Percentiles rank a stretch among this genome's conserved stretches.
phyloP scores from a whole-genome alignment of 2,888 invertebrate species.

The Temnothorax rugatulus region DNA sequence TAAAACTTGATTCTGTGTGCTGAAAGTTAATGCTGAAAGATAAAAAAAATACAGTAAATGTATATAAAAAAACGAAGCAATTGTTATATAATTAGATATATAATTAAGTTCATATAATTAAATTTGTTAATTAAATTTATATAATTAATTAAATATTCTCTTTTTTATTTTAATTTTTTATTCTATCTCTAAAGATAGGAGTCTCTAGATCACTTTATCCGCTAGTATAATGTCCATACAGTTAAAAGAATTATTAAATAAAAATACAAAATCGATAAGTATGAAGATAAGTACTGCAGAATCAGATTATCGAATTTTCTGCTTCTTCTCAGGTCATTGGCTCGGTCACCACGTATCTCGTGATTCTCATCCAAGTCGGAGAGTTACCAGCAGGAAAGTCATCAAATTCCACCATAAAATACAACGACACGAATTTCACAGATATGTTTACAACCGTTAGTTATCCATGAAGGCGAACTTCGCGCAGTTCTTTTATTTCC shows the following conservation, averaged over 20 bases:
- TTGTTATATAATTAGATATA: background rate
- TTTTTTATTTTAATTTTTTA: background rate
- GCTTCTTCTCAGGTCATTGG: conserved; percentile 72
- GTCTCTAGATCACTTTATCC: background rate
- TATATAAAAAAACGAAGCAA: background rate
- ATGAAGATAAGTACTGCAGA: background rate
- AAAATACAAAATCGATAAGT: too few relatives aligned
- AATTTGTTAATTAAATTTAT: background rate
- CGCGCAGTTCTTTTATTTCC: background rate
- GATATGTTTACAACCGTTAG: background rate
- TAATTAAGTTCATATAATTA: background rate
- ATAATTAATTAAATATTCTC: background rate
- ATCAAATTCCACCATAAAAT: background rate
- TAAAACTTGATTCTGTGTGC: background rate
- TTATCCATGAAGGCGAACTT: background rate
- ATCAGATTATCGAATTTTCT: background rate
- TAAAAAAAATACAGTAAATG: background rate
- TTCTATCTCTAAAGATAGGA: background rate
- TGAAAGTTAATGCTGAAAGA: background rate
- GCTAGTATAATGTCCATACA: background rate
- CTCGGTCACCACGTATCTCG: conserved; percentile 79
- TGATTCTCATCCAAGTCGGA: conserved; percentile 79
- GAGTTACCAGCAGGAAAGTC: conserved; percentile 33
- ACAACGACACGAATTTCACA: background rate
- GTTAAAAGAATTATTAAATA: background rate